Conservation (phyloP, 2,888 invertebrate genomes). For the Hetaerina titia region DNA sequence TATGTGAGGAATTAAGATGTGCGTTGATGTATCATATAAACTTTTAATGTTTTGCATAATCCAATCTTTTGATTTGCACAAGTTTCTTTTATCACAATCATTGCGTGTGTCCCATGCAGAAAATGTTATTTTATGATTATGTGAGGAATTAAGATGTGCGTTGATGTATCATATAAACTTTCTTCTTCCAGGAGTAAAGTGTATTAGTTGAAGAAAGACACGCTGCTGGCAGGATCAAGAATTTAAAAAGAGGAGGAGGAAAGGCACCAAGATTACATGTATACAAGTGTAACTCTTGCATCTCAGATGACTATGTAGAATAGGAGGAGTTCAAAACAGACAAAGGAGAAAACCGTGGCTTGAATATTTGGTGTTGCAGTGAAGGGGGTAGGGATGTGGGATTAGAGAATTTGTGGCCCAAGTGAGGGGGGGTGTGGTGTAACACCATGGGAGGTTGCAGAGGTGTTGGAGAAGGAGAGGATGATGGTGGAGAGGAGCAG, state of each 20-base stretch:
- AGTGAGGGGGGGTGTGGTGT: constrained; percentile 50
- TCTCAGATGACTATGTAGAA: constrained; percentile 51
- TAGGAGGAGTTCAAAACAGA: constrained; percentile 39
- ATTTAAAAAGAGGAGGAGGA: constrained; percentile 13
- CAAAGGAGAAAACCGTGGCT: constrained; percentile 50
- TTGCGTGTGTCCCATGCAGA: too few relatives aligned
- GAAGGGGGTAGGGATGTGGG: constrained; percentile 60
- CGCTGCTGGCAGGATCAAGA: neutral
- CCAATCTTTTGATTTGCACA: too few relatives aligned
- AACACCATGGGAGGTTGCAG: constrained; percentile 63
- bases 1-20: neutral
- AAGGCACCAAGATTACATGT: constrained; percentile 44
- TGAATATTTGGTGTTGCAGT: constrained; percentile 55
- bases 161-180: neutral
- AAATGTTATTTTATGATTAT: neutral
- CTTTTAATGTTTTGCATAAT: neutral
- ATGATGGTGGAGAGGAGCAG: constrained; percentile 81
- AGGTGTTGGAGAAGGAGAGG: constrained; percentile 68
- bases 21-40: neutral
- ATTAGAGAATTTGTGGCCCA: constrained; percentile 21
- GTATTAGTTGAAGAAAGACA: constrained; percentile 47
- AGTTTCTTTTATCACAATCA: neutral
- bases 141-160: neutral
- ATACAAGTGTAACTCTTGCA: constrained; percentile 31
- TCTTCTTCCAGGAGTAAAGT: constrained; percentile 42